Evolutionary conservation across 1,140 invertebrate species (phyloP).

Genomic region (Latrodectus geometricus): DNA sequence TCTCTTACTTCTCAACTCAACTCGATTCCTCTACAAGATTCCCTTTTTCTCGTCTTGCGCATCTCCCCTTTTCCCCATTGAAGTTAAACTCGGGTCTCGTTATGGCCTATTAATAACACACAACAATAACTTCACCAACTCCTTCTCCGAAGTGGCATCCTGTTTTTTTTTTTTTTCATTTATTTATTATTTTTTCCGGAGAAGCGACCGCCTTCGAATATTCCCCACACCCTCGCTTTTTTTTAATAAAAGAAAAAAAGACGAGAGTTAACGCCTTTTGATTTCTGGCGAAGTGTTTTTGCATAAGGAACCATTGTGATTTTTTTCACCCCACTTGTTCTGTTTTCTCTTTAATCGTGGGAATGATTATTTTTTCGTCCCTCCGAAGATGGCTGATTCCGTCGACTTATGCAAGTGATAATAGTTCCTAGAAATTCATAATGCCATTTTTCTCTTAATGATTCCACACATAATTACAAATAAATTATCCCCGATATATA

Average conservation of each 20-base stretch:
- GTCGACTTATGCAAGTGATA: too few relatives aligned
- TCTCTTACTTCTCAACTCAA: background rate
- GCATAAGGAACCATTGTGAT: too few relatives aligned
- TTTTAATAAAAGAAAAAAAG: background rate
- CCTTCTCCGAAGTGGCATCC: background rate
- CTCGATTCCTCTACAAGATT: background rate
- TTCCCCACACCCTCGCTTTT: background rate
- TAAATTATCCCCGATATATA: too few relatives aligned
- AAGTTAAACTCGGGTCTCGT: background rate
- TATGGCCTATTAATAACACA: background rate
- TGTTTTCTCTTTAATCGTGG: too few relatives aligned
- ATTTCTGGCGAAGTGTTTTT: background rate
- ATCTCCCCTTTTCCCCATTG: background rate
- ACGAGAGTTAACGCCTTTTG: background rate
- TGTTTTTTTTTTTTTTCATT: too few relatives aligned
- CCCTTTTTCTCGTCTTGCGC: background rate
- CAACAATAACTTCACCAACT: background rate
- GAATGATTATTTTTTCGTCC: too few relatives aligned
- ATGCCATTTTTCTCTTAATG: too few relatives aligned
- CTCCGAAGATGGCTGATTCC: too few relatives aligned
- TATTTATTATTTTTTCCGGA: background rate
- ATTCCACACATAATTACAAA: too few relatives aligned
- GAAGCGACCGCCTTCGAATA: background rate
- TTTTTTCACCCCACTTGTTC: too few relatives aligned
- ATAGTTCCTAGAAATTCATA: too few relatives aligned